phyloP scores from a whole-genome alignment of 2,113 vertebrate species.

The Cyanoliseus patagonus region DNA sequence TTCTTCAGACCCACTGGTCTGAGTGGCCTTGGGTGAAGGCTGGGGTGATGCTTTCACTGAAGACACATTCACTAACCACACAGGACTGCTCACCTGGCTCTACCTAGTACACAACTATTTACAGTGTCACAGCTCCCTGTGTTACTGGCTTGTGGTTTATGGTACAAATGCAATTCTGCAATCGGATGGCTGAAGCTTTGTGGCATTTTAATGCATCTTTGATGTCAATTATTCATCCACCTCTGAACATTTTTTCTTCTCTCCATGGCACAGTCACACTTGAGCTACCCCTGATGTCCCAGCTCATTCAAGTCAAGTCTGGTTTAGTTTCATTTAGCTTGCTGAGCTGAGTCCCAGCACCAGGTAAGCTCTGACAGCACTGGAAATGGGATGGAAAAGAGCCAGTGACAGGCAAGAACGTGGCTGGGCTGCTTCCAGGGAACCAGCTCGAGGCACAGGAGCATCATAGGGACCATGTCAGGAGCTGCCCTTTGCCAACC shows the following conservation, averaged over 20 bases:
- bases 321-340: neutral
- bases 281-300: neutral
- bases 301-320: neutral
- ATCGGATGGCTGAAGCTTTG: neutral
- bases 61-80: neutral
- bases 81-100: neutral
- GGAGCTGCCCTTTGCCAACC: neutral
- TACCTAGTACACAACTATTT: neutral
- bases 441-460: neutral
- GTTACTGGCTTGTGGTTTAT: neutral
- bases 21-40: neutral
- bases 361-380: neutral
- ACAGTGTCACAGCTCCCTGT: neutral
- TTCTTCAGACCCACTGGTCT: rapidly evolving
- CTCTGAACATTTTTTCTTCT: neutral
- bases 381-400: neutral
- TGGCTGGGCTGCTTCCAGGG: neutral
- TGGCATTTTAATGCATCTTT: constrained; percentile 4
- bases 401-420: neutral
- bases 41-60: neutral
- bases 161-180: neutral
- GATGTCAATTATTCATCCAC: neutral
- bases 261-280: neutral
- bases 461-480: rapidly evolving
- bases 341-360: neutral